phyloP scores from a whole-genome alignment of 2,113 vertebrate genomes.

The Hippocampus mohnikei region DNA sequence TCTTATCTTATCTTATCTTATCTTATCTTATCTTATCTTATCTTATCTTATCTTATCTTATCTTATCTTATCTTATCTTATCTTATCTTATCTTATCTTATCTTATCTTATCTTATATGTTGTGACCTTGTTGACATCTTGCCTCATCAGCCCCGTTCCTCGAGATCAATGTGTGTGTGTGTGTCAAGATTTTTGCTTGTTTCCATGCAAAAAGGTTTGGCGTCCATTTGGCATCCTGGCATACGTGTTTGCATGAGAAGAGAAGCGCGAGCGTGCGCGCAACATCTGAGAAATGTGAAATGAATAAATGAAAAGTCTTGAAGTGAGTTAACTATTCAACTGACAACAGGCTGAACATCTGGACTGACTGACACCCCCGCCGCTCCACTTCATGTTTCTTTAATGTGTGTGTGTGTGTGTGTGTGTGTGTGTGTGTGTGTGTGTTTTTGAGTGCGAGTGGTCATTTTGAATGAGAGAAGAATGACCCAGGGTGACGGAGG shows the following conservation, averaged over 20 bases:
- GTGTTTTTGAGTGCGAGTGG: conserved; percentile 14
- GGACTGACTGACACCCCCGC: conserved; percentile 24
- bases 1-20: too few relatives aligned
- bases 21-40: too few relatives aligned
- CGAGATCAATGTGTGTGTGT: too few relatives aligned
- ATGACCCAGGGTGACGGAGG: conserved; percentile 45
- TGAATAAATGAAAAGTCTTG: conserved; percentile 58
- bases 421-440: conserved; percentile 30
- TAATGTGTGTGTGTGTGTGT: conserved; percentile 56
- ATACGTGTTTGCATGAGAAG: not conserved
- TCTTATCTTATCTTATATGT: too few relatives aligned
- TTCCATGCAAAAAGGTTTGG: not conserved
- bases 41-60: too few relatives aligned
- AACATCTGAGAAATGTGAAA: conserved; percentile 44
- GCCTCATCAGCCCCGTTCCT: too few relatives aligned
- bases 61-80: too few relatives aligned
- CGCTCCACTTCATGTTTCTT: conserved; percentile 34
- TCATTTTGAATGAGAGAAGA: not conserved
- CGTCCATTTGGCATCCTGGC: not conserved
- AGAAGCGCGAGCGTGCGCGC: not conserved
- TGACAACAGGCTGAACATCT: conserved; percentile 60
- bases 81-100: too few relatives aligned
- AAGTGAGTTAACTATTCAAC: conserved; percentile 48
- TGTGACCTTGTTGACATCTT: too few relatives aligned
- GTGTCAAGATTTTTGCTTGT: too few relatives aligned